phyloP scores from a whole-genome alignment of 2,113 vertebrate genomes.

The Thalassarche chlororhynchos region DNA sequence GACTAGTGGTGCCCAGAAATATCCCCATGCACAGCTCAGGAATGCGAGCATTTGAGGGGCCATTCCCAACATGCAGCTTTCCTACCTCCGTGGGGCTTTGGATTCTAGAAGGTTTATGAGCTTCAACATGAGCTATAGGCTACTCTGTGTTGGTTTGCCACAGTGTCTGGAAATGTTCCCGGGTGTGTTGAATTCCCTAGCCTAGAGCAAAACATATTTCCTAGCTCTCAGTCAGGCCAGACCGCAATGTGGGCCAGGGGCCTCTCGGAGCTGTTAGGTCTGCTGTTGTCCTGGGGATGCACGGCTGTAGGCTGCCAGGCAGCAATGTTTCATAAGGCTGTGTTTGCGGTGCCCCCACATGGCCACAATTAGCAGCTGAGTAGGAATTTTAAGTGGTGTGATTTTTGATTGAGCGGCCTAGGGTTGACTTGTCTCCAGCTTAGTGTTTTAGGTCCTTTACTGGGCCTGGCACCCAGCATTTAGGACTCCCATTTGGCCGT shows the following conservation, averaged over 20 bases:
- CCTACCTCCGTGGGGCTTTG: background rate
- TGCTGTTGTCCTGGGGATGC: background rate
- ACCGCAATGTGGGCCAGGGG: accelerated
- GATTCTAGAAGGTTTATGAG: background rate
- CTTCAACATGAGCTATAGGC: background rate
- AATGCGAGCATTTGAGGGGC: background rate
- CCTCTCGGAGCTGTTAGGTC: background rate
- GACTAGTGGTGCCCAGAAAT: background rate
- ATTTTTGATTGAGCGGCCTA: background rate
- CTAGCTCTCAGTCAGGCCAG: background rate
- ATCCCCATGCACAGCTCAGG: background rate
- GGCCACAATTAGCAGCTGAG: background rate
- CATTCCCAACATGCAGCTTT: background rate
- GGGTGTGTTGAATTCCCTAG: background rate
- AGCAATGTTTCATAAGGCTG: background rate
- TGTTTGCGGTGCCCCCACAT: background rate
- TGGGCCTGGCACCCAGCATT: background rate
- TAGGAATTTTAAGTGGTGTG: background rate
- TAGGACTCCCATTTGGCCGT: background rate
- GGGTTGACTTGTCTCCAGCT: background rate
- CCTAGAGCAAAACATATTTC: background rate
- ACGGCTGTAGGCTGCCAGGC: background rate
- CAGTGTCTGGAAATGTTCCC: background rate
- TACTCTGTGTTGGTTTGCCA: background rate
- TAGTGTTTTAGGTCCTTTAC: background rate